Conservation (phyloP, 2,797 vertebrate species). For the Eidolon dupreanum region DNA sequence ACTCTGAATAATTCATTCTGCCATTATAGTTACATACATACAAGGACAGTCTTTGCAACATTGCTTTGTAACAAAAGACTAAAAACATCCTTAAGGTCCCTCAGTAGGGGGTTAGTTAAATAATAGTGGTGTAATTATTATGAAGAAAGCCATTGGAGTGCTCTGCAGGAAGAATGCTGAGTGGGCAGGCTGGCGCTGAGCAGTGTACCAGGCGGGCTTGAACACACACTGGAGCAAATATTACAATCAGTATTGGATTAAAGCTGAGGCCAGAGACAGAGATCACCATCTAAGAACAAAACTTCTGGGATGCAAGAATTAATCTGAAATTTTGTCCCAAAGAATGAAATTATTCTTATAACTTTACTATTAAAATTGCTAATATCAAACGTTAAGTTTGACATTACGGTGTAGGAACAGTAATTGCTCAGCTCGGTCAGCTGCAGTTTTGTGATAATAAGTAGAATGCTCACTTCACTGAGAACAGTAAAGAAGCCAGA, state of each 20-base stretch:
- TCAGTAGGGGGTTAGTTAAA: neutral
- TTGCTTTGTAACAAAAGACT: neutral
- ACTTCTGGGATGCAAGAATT: neutral
- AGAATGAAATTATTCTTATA: neutral
- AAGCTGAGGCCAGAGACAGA: neutral
- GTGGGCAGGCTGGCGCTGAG: neutral
- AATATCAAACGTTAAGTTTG: neutral
- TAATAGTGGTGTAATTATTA: neutral
- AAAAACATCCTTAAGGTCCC: neutral
- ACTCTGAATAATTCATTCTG: neutral
- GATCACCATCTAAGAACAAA: neutral
- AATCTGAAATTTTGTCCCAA: neutral
- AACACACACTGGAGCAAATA: neutral
- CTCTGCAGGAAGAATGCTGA: neutral
- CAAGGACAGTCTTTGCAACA: neutral
- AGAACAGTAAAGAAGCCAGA: neutral
- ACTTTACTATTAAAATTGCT: neutral
- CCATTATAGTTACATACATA: neutral
- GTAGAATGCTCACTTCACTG: neutral
- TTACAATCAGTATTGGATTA: neutral
- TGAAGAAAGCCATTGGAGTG: neutral
- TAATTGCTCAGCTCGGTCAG: neutral
- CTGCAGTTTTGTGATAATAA: neutral
- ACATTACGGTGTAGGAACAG: neutral
- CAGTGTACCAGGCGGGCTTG: fast-evolving